Evolutionary conservation across 2,888 invertebrate species (phyloP), one percentile per base, ranked within the genome.

Genomic region (Apamea epomidion): DNA sequence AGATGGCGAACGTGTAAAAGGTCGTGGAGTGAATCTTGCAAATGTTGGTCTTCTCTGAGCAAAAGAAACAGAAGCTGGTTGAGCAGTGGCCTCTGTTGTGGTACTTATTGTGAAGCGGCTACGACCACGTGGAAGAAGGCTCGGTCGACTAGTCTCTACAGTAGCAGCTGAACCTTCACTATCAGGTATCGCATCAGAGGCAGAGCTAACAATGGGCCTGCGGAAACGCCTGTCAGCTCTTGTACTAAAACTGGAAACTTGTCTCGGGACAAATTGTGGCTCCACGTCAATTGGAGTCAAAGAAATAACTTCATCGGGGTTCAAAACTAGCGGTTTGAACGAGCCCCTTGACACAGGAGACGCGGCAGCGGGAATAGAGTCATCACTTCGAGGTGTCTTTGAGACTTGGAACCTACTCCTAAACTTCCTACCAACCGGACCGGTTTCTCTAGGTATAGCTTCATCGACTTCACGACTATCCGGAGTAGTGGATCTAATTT

Each of bases 221-320:
- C 94, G 93, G 75, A 93, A 92, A 62, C 91, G 90, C 48, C 92
- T 91, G 60, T 93, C 91, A 87, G 87, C 78, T 90, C 92, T 88
- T 8, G 86, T n/a, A 73, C 78, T 91, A 64, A 88, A 91, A 78
- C 91, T 92, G 42, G 86, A 37, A 68, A 45, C 64, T 85, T 93
- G 92, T 83, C 91, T 92, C 18, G 92, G 93, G 37, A 93, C 91
- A 76, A 94, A 94, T 71, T 92, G 91, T 10, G 94, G 93, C 78
- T 94, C 94, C 21, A 93, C 84, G 87, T 98, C 97, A 42, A 96
- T 93, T 1, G 97, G 97, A 3, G 97, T 97, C 70, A 97, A 92
- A 5, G 97, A 97, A 70, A 97, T 94, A 29, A 97, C 90, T 91
- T 97, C 97, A 81, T 97, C 97, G n/a, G 88, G 94, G 81, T 83